Percentiles rank a stretch among this genome's conserved stretches.
These are phyloP conservation scores for Coluber constrictor DNA, from an alignment of 2,797 vertebrate species.

Conservation along the genomic window DNA sequence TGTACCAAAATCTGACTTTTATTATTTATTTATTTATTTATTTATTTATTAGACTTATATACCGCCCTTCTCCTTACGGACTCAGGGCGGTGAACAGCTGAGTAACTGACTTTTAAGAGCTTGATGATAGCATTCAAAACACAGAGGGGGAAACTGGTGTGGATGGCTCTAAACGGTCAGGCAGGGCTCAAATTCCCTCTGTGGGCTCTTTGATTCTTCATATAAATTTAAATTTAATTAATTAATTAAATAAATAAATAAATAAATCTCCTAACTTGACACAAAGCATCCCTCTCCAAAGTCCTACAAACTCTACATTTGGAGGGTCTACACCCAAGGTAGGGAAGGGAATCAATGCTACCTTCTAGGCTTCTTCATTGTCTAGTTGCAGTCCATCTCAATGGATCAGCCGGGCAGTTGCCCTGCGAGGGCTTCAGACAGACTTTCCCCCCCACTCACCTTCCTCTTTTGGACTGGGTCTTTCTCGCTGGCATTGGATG, in stretches of 20 bases:
- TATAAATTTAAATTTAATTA: no score
- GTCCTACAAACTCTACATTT: not conserved
- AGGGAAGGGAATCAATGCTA: not conserved
- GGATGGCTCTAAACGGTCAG: not conserved
- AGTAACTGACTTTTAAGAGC: no score
- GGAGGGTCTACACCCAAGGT: no score
- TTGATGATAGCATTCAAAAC: not conserved
- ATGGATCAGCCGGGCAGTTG: not conserved
- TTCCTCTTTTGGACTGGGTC: slow-evolving; percentile 84
- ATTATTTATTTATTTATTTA: no score
- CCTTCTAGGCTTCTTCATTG: not conserved
- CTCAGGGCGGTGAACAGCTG: no score
- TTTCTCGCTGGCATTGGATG: slow-evolving; percentile 91
- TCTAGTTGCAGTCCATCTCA: not conserved
- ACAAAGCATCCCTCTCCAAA: no score
- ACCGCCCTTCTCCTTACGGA: no score
- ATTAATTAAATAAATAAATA: no score
- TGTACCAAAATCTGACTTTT: not conserved
- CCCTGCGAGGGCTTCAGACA: not conserved
- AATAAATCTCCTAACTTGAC: no score
- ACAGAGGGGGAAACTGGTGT: not conserved
- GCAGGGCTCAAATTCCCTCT: not conserved
- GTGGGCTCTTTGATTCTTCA: not conserved
- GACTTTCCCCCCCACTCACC: slow-evolving; percentile 69
- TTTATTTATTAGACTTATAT: no score